phyloP scores from a whole-genome alignment of 2,113 vertebrate genomes.

The Passer montanus region DNA sequence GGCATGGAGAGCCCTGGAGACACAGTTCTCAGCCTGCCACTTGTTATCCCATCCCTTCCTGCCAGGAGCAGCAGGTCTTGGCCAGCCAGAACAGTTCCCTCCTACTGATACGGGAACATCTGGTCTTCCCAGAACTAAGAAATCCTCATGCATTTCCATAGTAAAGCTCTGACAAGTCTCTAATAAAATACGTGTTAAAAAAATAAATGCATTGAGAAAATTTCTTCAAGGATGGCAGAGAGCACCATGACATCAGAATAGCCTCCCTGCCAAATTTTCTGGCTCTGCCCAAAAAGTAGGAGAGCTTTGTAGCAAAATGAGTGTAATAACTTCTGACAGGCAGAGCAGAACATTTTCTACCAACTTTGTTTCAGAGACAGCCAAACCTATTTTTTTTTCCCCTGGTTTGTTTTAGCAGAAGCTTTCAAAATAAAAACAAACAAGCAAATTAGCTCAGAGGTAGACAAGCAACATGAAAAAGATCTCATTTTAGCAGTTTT shows the following conservation, averaged over 20 bases:
- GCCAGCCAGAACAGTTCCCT: background rate
- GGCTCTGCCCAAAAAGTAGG: background rate
- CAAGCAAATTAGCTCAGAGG: background rate
- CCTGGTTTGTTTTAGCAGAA: background rate
- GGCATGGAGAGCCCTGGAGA: background rate
- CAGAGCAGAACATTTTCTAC: conserved; percentile 21
- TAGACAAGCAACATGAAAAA: background rate
- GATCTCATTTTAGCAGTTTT: background rate
- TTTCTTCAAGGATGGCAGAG: background rate
- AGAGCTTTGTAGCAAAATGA: conserved; percentile 12
- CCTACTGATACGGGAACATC: background rate
- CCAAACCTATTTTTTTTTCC: background rate
- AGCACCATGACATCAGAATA: background rate
- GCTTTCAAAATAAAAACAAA: conserved; percentile 27
- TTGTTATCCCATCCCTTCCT: background rate
- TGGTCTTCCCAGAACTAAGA: background rate
- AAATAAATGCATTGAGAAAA: background rate
- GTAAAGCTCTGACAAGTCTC: background rate
- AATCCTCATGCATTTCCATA: background rate
- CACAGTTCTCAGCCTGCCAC: background rate
- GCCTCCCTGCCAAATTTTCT: background rate
- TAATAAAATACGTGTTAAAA: background rate
- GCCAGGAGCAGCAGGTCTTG: background rate
- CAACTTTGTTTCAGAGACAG: conserved; percentile 4
- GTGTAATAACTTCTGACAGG: conserved; percentile 9